Base-by-base conservation (phyloP, 2,888 invertebrate genomes). In the Himalopsyche japonica region DNA sequence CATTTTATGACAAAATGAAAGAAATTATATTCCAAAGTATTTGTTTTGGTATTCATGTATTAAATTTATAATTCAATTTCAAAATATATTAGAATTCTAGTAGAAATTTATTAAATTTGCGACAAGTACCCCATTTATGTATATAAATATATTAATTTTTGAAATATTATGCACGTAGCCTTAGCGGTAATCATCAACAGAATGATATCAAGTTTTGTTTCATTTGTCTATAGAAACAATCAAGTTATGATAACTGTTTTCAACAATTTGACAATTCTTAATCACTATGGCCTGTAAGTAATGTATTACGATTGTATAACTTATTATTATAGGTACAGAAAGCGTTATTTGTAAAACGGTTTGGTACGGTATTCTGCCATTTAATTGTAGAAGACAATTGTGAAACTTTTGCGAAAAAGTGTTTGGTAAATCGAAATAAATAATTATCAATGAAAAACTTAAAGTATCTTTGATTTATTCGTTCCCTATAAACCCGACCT, bases 151-250 rank as follows among this genome's bases (percentile, higher is more conserved):
- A 49, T 30, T 76, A 80, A 76, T 81, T 82, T 79, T 34, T 78
- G 43, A 82, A 82, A 84, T 82, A 76, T 76, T 82, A 77, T 85
- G 85, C 85, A 85, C 85, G 30, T 85, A 85, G 85, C 82, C 85
- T 85, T 83, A 85, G 83, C 49, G 32, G 77, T 79, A 24, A 43
- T 79, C 8, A 24, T 43, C 27, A 47, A 24, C 24, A 77, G 20
- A 80, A 64, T 24, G 10, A 49, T 80, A 80, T 32, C 20, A 7
- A 32, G n/a, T 49, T 30, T 20, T 20, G 7, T 57, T 57, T 57
- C 10, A 8, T 57, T 57, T 20, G 3, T 18, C 0, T 6, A 5
- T 24, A 57, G 24, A 57, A 57, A 57, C 57, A 57, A 57, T 20
- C 57, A 57, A 20, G 20, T 57, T 10, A 57, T 57, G 57, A 57